phyloP scores from a whole-genome alignment of 2,113 vertebrate species.

The Petrocephalus microphthalmus region DNA sequence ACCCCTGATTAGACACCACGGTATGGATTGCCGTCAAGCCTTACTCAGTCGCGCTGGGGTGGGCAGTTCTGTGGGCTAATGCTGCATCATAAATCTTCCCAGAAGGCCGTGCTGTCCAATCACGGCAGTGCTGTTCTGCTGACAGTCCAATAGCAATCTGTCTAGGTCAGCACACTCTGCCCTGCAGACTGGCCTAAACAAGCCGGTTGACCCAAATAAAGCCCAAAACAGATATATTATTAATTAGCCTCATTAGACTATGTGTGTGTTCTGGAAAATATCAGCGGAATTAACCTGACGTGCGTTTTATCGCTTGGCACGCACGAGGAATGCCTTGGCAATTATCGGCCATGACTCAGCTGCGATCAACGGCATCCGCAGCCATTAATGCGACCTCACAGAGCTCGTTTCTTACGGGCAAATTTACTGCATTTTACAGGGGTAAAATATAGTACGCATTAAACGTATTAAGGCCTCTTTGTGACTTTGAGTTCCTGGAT shows the following conservation, averaged over 20 bases:
- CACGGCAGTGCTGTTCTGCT: not conserved
- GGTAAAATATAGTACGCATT: not conserved
- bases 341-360: not conserved
- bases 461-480: not conserved
- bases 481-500: not conserved
- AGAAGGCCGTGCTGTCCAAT: not conserved
- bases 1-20: not conserved
- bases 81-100: conserved; percentile 2
- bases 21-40: not conserved
- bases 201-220: not conserved
- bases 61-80: not conserved
- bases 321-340: not conserved
- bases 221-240: not conserved
- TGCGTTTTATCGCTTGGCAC: not conserved
- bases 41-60: not conserved
- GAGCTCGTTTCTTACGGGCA: not conserved
- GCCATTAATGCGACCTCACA: not conserved
- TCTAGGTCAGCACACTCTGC: not conserved
- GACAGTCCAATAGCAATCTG: not conserved
- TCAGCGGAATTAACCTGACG: not conserved
- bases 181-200: not conserved
- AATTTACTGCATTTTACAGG: not conserved
- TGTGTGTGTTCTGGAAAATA: conserved; percentile 1
- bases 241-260: conserved; percentile 3
- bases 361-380: not conserved